Base-by-base conservation (phyloP, 2,888 invertebrate genomes). In the Steinernema hermaphroditum region DNA sequence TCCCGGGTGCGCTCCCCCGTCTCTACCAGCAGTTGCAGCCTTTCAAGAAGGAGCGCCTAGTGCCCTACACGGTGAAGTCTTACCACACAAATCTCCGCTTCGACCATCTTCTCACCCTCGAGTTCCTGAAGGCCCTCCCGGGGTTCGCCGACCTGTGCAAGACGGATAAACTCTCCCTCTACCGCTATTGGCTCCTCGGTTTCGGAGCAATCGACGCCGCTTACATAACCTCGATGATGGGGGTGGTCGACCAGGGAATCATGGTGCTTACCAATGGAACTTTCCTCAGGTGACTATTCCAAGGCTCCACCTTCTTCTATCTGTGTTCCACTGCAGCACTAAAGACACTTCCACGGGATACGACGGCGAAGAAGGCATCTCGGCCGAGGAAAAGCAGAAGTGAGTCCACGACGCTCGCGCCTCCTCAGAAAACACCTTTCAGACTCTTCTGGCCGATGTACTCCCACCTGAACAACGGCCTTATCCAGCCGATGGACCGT, bases 211-310 rank as follows among this genome's bases (percentile, higher is more conserved):
- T 73, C 46, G 73, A 73, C 49, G 46, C 49, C 34, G 70, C 73
- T 14, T 72, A 24, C 50, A 70, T 73, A n/a, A 73, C 70, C 9
- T 46, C 44, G 41, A 46, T 49, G 27, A 73, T 69, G 46, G 68
- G 41, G 6, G 14, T 73, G 19, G 46, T 43, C 29, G 70, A 73
- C 24, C 27, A 73, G 24, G 70, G 50, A 0, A 34, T 32, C 24
- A 27, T 73, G 1, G 73, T 73, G 50, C 70, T 69, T 19, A 70
- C 73, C 24, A 70, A 73, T 24, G 73, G 70, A 14, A 73, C 73
- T 9, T 72, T 37, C 37, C 12, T 37, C 6, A 37, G 37, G 37
- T 37, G 37, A 12, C 6, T n/a, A n/a, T n/a, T 37, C 12, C 6
- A 37, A 37, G 37, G 37, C 37, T 37, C 12, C 37, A 12, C 6